Base-by-base conservation (phyloP, 2,888 invertebrate species). In the Oscheius onirici region DNA sequence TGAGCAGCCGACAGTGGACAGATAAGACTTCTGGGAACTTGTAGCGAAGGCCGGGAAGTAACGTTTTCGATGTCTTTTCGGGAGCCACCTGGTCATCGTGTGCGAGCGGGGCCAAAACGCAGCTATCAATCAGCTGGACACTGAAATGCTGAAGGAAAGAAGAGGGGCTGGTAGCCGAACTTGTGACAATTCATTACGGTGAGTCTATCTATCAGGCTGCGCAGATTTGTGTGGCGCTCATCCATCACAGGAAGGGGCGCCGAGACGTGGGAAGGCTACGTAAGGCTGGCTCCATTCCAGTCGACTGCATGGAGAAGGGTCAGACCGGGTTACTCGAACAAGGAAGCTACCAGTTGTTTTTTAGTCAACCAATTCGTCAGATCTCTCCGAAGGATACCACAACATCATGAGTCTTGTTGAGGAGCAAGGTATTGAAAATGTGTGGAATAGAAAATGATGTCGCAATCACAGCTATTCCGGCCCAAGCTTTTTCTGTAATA, bases 131-230 rank as follows among this genome's bases (percentile, higher is more conserved):
- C 58, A 40, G 43, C 43, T 58, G 40, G 40, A 58, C 40, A 22
- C 58, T 58, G 58, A 22, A 41, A 17, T 46, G 58, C 17, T 41
- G 68, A 34, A 43, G 68, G 43, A 46, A 34, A 20, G 49, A 49
- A 49, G 49, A 20, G 49, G 49, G 17, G 46, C n/a, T 17, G 49
- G 20, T 17, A 17, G 22, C n/a, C 20, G 34, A 63, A 63, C 63
- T 63, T 63, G 63, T 49, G 63, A 63, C 49, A 63, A 63, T 63
- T 63, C 49, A 63, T 63, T 63, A 63, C 49, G 63, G 63, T 63
- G 63, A 63, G 49, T 63, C 63, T 63, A 63, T 63, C 63, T 63
- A 63, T 63, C 63, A 63, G 63, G 49, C 63, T 58, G 49, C 49
- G 60, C 60, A 60, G 49, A 63, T 46, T 49, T 63, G 46, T 63